phyloP scores from a whole-genome alignment of 2,113 vertebrate species.

The Columba janthina region DNA sequence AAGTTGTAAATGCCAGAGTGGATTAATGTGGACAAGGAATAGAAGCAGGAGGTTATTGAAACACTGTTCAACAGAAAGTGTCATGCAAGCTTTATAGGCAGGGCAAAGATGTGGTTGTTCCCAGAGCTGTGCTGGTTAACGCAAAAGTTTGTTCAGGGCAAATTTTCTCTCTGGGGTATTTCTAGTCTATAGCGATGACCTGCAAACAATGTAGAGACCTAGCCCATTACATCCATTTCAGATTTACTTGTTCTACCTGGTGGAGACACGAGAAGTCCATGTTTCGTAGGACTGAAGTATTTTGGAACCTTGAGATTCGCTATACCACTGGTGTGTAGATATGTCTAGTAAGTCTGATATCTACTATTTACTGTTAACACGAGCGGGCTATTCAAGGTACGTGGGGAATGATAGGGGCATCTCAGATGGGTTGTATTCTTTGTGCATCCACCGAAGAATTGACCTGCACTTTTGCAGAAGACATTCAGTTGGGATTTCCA shows the following conservation, averaged over 20 bases:
- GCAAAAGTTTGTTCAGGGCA: background rate
- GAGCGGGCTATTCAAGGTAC: background rate
- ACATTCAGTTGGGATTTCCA: background rate
- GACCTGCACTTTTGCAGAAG: background rate
- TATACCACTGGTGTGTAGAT: background rate
- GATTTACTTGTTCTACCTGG: background rate
- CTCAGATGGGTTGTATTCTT: background rate
- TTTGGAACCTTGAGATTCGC: background rate
- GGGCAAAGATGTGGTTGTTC: background rate
- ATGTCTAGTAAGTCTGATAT: background rate
- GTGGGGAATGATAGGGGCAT: background rate
- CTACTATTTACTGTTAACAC: background rate
- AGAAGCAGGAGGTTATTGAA: background rate
- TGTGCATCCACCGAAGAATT: background rate
- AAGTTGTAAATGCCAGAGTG: constrained; percentile 12
- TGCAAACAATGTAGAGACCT: background rate
- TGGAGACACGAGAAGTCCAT: background rate
- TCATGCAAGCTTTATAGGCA: background rate
- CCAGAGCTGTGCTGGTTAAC: background rate
- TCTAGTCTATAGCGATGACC: background rate
- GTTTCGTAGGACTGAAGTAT: background rate
- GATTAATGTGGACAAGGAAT: background rate
- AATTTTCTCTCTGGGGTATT: background rate
- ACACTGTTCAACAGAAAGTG: background rate
- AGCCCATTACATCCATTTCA: background rate